phyloP scores from a whole-genome alignment of 1,140 invertebrate species.

The Atopsyche davidsoni region DNA sequence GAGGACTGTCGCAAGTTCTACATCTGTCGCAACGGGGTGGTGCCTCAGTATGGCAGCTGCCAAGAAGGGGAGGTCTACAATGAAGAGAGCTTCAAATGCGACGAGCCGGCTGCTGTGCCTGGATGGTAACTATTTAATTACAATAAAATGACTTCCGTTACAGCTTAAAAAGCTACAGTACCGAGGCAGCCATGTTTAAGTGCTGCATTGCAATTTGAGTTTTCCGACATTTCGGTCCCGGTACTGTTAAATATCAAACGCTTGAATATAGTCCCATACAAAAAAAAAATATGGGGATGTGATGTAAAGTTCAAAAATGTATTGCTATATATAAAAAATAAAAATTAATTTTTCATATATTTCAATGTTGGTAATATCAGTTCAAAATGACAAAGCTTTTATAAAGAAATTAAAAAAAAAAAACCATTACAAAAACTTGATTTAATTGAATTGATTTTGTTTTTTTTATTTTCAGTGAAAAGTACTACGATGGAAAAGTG shows the following conservation, averaged over 20 bases:
- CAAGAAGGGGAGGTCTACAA: constrained; percentile 73
- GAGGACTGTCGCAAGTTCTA: constrained; percentile 82
- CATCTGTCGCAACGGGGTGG: constrained; percentile 72
- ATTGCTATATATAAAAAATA: no score
- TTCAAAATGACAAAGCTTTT: no score
- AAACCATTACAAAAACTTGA: background rate
- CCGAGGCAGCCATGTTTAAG: no score
- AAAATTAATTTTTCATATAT: no score
- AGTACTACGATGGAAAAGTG: constrained; percentile 54
- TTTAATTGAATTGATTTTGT: constrained; percentile 19
- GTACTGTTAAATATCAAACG: no score
- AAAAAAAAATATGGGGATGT: no score
- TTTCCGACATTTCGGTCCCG: no score
- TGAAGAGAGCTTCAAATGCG: constrained; percentile 72
- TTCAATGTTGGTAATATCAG: no score
- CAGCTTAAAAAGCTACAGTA: no score
- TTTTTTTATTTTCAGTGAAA: constrained; percentile 58
- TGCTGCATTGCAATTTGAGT: no score
- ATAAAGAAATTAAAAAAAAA: background rate
- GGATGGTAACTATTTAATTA: constrained; percentile 80
- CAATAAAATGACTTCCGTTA: constrained; percentile 2
- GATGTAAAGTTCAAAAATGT: no score
- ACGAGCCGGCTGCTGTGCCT: constrained; percentile 69
- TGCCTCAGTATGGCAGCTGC: constrained; percentile 71
- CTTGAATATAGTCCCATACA: no score